Base-by-base conservation (phyloP, 2,113 vertebrate genomes). In the Aldabrachelys gigantea region DNA sequence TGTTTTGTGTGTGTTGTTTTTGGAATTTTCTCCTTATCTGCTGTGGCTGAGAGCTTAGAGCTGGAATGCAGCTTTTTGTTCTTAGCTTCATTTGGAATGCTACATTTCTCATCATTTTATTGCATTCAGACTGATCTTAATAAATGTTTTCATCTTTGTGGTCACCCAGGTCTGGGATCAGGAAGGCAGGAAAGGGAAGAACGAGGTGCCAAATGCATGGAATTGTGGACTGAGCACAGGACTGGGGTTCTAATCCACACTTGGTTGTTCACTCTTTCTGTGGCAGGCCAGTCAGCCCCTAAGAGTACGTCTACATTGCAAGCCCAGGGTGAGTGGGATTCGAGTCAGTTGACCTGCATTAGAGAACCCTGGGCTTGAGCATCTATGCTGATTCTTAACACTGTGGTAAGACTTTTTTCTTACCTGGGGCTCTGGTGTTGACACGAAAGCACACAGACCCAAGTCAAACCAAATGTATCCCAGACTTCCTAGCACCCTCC, bases 221-320 rank as follows among this genome's bases (percentile, higher is more conserved):
- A 0, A 0, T 2, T 24, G 57, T 24, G 52, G 50, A 75, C 17
- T 3, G 25, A 88, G 47, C 0, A 0, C 11, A 38, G 78, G 56
- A 14, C 49, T 1, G 0, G 3, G 2, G 52, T 78, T 88, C 87
- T 92, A 1, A 13, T 19, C 38, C 19, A 13, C 91, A 41, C 24
- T 5, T 49, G 44, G 31, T 84, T 84, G 86, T 17, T 93, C 93
- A 24, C 12, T 69, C 54, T 27, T 10, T 47, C 0, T 0, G 0
- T 4, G 52, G 10, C 88, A 62, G 27, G 25, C 88, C 59, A 79
- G 50, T 84, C 82, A 78, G 16, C 7, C 24, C 52, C 24, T 93
- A 56, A 38, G 31, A 31, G 62, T 31, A 69, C 17, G 7, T 21
- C 35, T 69, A 35, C 35, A 21, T 19, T 69, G 65, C 35, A 21